phyloP scores from a whole-genome alignment of 2,888 invertebrate species.

The Agonopterix subpropinquella region DNA sequence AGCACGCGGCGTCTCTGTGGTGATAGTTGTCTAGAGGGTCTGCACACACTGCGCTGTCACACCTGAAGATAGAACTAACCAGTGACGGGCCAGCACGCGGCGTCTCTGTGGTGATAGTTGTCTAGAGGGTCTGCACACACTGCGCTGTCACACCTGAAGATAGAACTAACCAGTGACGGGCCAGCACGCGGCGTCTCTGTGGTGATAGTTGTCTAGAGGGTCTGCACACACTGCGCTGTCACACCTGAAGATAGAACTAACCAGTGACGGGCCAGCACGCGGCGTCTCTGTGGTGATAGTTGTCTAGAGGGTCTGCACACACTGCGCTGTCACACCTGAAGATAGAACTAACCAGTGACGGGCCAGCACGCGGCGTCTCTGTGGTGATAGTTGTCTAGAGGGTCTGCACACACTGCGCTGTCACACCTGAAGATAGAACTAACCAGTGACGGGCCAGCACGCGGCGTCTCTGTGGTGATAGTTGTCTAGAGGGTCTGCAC shows the following conservation, averaged over 20 bases:
- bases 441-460: constrained; percentile 52
- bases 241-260: constrained; percentile 15
- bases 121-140: constrained; percentile 24
- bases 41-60: no score
- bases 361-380: constrained; percentile 50
- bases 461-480: constrained; percentile 39
- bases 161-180: constrained; percentile 33
- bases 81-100: constrained; percentile 43
- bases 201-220: constrained; percentile 30
- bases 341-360: constrained; percentile 30
- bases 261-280: constrained; percentile 49
- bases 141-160: constrained; percentile 27
- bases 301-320: constrained; percentile 16
- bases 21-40: constrained; percentile 31
- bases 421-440: constrained; percentile 5
- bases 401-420: no score
- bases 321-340: constrained; percentile 33
- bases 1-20: constrained; percentile 42
- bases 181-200: constrained; percentile 48
- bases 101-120: constrained; percentile 37
- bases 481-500: constrained; percentile 5
- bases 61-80: constrained; percentile 24
- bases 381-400: constrained; percentile 28
- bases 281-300: constrained; percentile 38
- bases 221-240: no score